These are phyloP conservation scores for Nansenia antarctica DNA, from an alignment of 2,113 vertebrate genomes.

Conservation along the genomic window DNA sequence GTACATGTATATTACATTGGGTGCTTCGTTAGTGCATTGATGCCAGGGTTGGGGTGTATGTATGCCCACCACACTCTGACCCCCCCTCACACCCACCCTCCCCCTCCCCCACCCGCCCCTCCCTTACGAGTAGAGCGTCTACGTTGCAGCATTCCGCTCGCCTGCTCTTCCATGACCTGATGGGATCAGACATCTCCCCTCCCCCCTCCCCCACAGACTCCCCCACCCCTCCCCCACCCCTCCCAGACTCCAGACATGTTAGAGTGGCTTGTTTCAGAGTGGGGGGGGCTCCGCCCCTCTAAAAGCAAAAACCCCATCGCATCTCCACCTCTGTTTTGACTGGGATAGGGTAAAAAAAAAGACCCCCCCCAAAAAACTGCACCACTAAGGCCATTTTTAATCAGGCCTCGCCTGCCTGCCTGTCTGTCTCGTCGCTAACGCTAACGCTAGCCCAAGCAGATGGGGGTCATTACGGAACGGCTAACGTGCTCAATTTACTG, in stretches of 20 bases:
- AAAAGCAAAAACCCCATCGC: conserved; percentile 53
- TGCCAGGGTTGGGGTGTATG: neutral
- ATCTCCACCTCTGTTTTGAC: conserved; percentile 64
- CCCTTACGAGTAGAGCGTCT: conserved; percentile 16
- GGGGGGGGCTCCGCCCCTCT: too few relatives aligned
- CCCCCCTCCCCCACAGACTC: neutral
- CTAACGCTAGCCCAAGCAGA: conserved; percentile 59
- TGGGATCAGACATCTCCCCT: conserved; percentile 53
- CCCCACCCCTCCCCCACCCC: neutral
- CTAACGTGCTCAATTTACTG: conserved; percentile 66
- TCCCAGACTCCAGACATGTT: conserved; percentile 16
- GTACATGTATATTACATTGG: too few relatives aligned
- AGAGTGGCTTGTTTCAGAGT: conserved; percentile 43
- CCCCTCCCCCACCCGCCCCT: neutral
- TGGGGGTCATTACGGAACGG: conserved; percentile 66
- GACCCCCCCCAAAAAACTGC: too few relatives aligned
- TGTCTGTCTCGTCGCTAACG: too few relatives aligned
- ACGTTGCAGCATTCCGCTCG: conserved; percentile 41
- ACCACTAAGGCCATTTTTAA: conserved; percentile 56
- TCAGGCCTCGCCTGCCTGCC: conserved; percentile 43
- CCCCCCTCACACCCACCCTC: neutral
- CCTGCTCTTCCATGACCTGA: conserved; percentile 61
- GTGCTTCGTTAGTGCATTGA: neutral
- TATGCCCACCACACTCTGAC: neutral
- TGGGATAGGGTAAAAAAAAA: conserved; percentile 5